Percentiles rank a stretch among this genome's conserved stretches.
Evolutionary conservation across 2,888 invertebrate species (phyloP).

Genomic region (Spisula solida): DNA sequence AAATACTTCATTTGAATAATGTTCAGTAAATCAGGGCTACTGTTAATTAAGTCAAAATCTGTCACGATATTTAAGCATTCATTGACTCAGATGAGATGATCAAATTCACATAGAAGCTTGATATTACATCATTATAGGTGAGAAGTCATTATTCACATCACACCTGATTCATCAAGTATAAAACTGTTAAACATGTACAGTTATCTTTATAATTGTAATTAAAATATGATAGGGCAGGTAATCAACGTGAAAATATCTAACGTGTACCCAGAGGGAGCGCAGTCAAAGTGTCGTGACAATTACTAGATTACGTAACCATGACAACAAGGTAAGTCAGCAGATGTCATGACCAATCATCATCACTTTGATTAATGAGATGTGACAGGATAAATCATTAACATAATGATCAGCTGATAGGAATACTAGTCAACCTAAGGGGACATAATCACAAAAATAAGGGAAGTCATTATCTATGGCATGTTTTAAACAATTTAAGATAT

Average conservation of each 20-base stretch:
- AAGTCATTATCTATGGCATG: slow-evolving; percentile 40
- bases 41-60: background rate
- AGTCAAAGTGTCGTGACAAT: slow-evolving; percentile 50
- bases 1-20: background rate
- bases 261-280: slow-evolving; percentile 26
- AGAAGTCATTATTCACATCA: slow-evolving; percentile 17
- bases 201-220: slow-evolving; percentile 24
- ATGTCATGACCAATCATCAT: slow-evolving; percentile 47
- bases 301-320: slow-evolving; percentile 48
- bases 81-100: background rate
- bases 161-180: background rate
- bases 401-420: slow-evolving; percentile 34
- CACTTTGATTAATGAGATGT: slow-evolving; percentile 41
- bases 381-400: slow-evolving; percentile 47
- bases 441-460: background rate
- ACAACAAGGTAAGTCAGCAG: slow-evolving; percentile 42
- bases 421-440: slow-evolving; percentile 16
- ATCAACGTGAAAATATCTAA: slow-evolving; percentile 23
- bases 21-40: background rate
- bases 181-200: background rate
- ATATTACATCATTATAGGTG: slow-evolving; percentile 3
- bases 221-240: slow-evolving; percentile 25
- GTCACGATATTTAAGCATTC: background rate
- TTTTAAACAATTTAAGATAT: slow-evolving; percentile 38
- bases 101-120: slow-evolving; percentile 6